phyloP scores from a whole-genome alignment of 2,113 vertebrate species.

The Phyllopteryx taeniolatus region DNA sequence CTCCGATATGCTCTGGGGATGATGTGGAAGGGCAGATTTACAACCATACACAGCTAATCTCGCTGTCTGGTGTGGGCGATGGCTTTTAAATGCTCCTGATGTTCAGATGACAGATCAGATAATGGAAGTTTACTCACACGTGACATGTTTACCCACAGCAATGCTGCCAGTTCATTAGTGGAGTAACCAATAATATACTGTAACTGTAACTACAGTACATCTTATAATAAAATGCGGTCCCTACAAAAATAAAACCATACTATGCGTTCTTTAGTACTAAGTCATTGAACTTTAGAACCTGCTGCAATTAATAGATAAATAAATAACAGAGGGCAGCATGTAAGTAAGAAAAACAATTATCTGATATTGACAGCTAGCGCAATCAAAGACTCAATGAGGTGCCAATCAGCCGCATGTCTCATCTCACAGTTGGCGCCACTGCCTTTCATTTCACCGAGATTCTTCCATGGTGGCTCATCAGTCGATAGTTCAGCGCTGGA shows the following conservation, averaged over 20 bases:
- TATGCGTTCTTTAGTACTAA: too few relatives aligned
- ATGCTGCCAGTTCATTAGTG: not conserved
- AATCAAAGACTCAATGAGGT: slow-evolving; percentile 78
- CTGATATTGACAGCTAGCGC: slow-evolving; percentile 70
- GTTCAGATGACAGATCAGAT: slow-evolving; percentile 29
- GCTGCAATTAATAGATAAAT: slow-evolving; percentile 6
- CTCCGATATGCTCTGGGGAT: slow-evolving; percentile 30
- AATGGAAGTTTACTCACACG: slow-evolving; percentile 3
- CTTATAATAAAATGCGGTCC: not conserved
- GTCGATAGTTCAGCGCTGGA: slow-evolving; percentile 72
- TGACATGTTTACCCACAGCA: slow-evolving; percentile 5
- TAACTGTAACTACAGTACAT: not conserved
- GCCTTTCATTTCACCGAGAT: slow-evolving; percentile 73
- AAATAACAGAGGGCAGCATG: slow-evolving; percentile 44
- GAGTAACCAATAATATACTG: not conserved
- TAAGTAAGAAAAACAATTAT: slow-evolving; percentile 69
- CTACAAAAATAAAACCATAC: not conserved
- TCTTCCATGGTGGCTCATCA: slow-evolving; percentile 65
- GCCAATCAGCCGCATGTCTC: slow-evolving; percentile 76
- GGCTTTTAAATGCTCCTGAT: slow-evolving; percentile 46
- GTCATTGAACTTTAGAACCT: slow-evolving; percentile 8
- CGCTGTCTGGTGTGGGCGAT: slow-evolving; percentile 29
- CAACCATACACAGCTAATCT: slow-evolving; percentile 55
- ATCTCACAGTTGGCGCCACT: slow-evolving; percentile 35
- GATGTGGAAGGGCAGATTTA: slow-evolving; percentile 55